phyloP scores from a whole-genome alignment of 2,113 vertebrate species.

The Cathartes aura region DNA sequence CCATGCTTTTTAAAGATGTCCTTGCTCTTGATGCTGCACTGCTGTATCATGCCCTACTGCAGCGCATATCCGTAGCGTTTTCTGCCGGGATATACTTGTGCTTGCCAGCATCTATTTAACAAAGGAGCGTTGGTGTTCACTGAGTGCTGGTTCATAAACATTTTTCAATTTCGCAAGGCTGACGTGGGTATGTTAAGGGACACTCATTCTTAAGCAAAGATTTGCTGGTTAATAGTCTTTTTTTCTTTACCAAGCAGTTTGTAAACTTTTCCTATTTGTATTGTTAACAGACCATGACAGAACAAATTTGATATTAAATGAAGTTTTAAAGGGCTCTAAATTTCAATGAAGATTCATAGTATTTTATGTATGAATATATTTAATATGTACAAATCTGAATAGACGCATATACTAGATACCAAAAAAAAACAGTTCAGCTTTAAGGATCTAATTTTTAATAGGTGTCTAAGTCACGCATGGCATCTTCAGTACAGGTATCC shows the following conservation, averaged over 20 bases:
- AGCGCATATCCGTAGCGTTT: background rate
- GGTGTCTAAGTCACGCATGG: background rate
- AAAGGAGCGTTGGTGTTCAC: background rate
- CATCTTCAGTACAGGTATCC: background rate
- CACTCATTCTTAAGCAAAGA: background rate
- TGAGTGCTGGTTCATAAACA: background rate
- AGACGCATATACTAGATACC: background rate
- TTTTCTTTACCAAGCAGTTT: background rate
- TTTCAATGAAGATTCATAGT: background rate
- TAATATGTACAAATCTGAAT: background rate
- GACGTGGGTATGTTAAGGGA: background rate
- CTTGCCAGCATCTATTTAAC: background rate
- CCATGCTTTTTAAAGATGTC: background rate
- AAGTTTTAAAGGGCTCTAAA: background rate
- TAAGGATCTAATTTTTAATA: background rate
- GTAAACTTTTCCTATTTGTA: background rate
- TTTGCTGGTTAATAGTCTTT: background rate
- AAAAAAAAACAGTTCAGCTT: background rate
- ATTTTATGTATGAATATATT: background rate
- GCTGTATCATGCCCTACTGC: background rate
- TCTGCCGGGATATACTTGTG: background rate
- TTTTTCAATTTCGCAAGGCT: rapidly evolving
- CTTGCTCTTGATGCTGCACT: background rate
- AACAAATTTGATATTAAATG: background rate
- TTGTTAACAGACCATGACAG: background rate